Conservation (phyloP, 2,113 vertebrate genomes). For the Marcusenius ussheri region DNA sequence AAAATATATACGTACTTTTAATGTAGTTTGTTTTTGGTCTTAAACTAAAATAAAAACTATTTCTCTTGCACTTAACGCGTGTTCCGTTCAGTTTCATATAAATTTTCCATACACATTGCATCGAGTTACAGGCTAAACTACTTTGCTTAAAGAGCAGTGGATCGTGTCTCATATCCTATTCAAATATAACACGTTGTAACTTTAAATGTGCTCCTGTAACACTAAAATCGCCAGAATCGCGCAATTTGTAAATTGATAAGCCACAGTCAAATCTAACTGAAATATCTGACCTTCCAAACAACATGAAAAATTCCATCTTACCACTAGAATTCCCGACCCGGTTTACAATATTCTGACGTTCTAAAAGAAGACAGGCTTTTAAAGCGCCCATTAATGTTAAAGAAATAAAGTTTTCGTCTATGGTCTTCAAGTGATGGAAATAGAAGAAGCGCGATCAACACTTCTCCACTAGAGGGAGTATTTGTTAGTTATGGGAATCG, state of each 20-base stretch:
- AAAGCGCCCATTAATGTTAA: not conserved
- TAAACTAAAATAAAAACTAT: not conserved
- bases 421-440: not conserved
- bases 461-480: conserved; percentile 2
- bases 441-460: too few relatives aligned
- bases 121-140: not conserved
- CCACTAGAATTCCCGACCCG: not conserved
- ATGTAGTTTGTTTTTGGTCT: not conserved
- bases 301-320: not conserved
- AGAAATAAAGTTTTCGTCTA: not conserved
- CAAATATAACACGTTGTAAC: not conserved
- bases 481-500: not conserved
- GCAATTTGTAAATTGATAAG: not conserved
- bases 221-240: not conserved
- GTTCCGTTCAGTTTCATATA: not conserved
- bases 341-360: not conserved
- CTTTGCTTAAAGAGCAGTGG: not conserved
- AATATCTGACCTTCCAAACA: not conserved
- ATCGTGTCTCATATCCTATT: not conserved
- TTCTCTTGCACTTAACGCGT: not conserved
- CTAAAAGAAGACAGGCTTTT: not conserved
- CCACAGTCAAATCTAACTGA: not conserved
- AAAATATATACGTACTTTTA: not conserved
- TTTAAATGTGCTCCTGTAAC: not conserved
- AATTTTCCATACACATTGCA: not conserved